Evolutionary conservation across 2,888 invertebrate species (phyloP), one percentile per base, ranked within the genome.

Genomic region (Perithous albicinctus): DNA sequence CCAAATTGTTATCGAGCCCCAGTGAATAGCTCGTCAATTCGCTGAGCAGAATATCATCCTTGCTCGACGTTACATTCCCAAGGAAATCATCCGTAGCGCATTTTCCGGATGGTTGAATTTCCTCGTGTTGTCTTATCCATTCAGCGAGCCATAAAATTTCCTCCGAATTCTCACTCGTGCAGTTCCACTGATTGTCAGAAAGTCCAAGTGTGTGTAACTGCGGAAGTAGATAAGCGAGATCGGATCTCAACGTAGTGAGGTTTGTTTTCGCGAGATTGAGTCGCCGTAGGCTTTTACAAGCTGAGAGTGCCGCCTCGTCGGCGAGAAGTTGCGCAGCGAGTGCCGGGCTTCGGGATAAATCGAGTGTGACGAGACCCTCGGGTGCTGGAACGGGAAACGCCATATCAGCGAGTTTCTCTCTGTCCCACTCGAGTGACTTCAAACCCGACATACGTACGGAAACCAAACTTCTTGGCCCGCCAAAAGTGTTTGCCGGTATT

Each of bases 311-410:
- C 1, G 96, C 96, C 35, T 96, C 95, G 90, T 96, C 96, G 59
- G 95, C 95, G 85, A 97, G 93, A 77, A 96, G 93, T 90, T 95
- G 95, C 76, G 94, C 93, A 48, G 96, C 96, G 85, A 97, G 94
- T 80, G 94, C 95, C 0, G 96, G 95, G 90, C 97, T 97, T 80
- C 95, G 94, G 83, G 96, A 96, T 66, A 98, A 94, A 93, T 97
- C 96, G 84, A 98, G 94, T 89, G 94, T 94, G 89, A 96, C 95
- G 77, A 97, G 94, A 88, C 95, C 94, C 90, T 96, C 96, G 20
- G 96, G 95, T 18, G 96, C 94, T 12, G 96, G 95, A 87, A 96
- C 94, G 35, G 96, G 96, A 92, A 95, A 96, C 85, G 94, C 95
- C 93, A 94, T 95, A 91, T 94, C 96, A 89, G 94, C 95, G 85